Evolutionary conservation across 2,888 invertebrate genomes (phyloP).

Genomic region (Ornithoptera alexandrae): DNA sequence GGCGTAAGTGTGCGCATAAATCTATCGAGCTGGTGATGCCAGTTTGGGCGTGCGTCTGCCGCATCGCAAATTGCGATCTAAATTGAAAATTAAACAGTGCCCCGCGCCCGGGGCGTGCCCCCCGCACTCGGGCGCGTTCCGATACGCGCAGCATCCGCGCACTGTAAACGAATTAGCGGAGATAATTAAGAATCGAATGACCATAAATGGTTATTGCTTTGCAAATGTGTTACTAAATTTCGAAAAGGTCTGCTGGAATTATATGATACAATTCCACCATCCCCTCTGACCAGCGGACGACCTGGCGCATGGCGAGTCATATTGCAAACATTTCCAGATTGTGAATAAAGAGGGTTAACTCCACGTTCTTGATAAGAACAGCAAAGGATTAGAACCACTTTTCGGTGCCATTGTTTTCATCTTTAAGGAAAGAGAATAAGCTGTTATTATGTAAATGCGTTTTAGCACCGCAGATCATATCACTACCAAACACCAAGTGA

Average conservation of each 20-base stretch:
- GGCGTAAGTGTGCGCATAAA: conserved; percentile 63
- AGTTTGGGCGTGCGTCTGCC: conserved; percentile 71
- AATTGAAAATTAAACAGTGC: conserved; percentile 81
- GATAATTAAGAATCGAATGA: conserved; percentile 26
- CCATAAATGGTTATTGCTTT: conserved; percentile 19
- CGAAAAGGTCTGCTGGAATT: background rate
- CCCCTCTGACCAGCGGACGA: background rate
- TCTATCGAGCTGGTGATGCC: conserved; percentile 71
- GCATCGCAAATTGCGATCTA: conserved; percentile 81
- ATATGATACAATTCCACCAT: background rate
- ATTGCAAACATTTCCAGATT: too few relatives aligned
- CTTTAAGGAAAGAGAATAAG: too few relatives aligned
- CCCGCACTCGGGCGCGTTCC: conserved; percentile 37
- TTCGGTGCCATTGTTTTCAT: too few relatives aligned
- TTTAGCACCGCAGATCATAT: too few relatives aligned
- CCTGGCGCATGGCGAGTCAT: background rate
- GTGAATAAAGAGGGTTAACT: background rate
- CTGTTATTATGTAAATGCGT: too few relatives aligned
- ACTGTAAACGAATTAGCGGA: conserved; percentile 29
- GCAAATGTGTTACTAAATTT: conserved; percentile 1
- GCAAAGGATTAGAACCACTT: too few relatives aligned
- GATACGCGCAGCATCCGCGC: conserved; percentile 9
- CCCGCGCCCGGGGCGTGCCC: conserved; percentile 42
- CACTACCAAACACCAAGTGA: too few relatives aligned
- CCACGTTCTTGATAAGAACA: background rate